Conservation (phyloP, 53 echinoderm and acorn worm species). For the Crossaster papposus region DNA sequence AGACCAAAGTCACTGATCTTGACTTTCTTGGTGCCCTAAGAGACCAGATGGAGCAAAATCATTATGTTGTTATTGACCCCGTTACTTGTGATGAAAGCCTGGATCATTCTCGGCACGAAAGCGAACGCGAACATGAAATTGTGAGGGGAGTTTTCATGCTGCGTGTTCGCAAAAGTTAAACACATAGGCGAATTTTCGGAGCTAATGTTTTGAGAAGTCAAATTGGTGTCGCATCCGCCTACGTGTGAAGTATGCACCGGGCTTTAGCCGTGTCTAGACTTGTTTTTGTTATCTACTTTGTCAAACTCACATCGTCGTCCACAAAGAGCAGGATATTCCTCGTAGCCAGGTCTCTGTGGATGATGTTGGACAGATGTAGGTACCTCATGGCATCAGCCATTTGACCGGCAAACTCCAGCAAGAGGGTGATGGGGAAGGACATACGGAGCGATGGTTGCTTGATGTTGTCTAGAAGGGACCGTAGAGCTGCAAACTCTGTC, state of each 20-base stretch:
- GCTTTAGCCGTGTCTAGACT: not conserved
- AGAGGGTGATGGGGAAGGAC: constrained; percentile 88
- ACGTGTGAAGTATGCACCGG: no score
- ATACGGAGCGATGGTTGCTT: constrained; percentile 85
- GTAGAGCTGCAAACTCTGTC: constrained; percentile 94
- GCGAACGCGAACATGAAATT: no score
- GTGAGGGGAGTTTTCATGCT: no score
- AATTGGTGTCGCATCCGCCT: no score
- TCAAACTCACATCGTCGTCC: constrained; percentile 78
- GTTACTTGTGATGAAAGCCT: no score
- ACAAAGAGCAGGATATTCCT: constrained; percentile 96
- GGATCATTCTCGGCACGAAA: no score
- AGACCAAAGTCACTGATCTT: constrained; percentile 99
- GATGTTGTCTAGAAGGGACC: constrained; percentile 93
- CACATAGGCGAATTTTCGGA: no score
- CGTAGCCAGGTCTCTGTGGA: constrained; percentile 97
- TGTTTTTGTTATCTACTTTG: no score
- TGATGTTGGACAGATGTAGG: constrained; percentile 90
- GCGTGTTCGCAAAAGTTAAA: no score
- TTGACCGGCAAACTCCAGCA: constrained; percentile 91
- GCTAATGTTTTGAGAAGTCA: no score
- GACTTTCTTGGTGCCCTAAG: constrained; percentile 88
- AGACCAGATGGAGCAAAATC: constrained; percentile 1
- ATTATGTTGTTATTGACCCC: no score
- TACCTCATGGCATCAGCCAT: constrained; percentile 94